Percentiles rank a stretch among this genome's conserved stretches.
Conservation (phyloP, 2,113 vertebrate species). For the Antigone vipio region DNA sequence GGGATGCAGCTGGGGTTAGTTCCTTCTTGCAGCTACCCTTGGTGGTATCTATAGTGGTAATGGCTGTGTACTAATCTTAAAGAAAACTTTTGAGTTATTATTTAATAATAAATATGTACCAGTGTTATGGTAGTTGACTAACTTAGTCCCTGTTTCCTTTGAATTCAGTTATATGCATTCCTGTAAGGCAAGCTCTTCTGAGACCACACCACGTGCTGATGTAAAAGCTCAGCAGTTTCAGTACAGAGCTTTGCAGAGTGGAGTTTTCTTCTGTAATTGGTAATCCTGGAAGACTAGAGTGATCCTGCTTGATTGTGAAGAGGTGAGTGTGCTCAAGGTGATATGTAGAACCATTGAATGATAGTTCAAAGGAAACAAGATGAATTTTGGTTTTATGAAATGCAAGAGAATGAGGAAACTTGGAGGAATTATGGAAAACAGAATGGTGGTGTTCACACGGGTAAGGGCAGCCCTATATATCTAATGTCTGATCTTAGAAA, state of each 20-base stretch:
- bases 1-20: accelerated
- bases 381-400: not conserved
- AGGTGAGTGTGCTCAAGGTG: not conserved
- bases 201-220: not conserved
- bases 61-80: not conserved
- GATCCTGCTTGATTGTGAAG: not conserved
- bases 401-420: not conserved
- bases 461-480: not conserved
- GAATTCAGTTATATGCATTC: not conserved
- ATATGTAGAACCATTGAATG: not conserved
- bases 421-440: not conserved
- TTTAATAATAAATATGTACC: not conserved
- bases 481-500: not conserved
- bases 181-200: not conserved
- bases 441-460: not conserved
- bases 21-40: accelerated
- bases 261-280: not conserved
- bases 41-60: not conserved
- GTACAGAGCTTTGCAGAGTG: not conserved
- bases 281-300: not conserved
- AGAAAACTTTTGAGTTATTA: not conserved
- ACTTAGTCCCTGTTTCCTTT: not conserved
- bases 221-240: not conserved
- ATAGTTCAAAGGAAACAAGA: not conserved
- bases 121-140: not conserved